Evolutionary conservation across 2,888 invertebrate species (phyloP).

Genomic region (Pyrochroa serraticornis): DNA sequence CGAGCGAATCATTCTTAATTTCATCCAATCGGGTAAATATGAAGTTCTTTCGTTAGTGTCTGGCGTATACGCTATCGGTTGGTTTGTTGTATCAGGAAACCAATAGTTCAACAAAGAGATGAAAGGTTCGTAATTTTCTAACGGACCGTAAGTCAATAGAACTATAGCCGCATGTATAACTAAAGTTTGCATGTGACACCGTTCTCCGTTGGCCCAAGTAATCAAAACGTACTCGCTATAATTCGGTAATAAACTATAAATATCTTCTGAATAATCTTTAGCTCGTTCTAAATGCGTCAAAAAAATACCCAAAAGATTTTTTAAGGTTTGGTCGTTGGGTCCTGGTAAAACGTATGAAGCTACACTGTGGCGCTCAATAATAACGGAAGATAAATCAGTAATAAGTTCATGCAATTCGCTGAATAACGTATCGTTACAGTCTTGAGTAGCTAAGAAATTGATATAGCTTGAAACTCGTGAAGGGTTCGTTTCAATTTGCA

Average conservation of each 20-base stretch:
- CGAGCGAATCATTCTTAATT: slow-evolving; percentile 83
- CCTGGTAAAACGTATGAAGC: slow-evolving; percentile 72
- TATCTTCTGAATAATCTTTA: slow-evolving; percentile 67
- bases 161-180: slow-evolving; percentile 86
- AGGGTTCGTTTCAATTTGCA: slow-evolving; percentile 90
- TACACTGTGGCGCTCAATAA: slow-evolving; percentile 89
- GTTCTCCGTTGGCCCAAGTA: slow-evolving; percentile 77
- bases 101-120: slow-evolving; percentile 73
- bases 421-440: slow-evolving; percentile 65
- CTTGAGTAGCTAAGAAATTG: slow-evolving; percentile 80
- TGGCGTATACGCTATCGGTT: slow-evolving; percentile 79
- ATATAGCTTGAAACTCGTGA: slow-evolving; percentile 83
- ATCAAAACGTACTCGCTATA: slow-evolving; percentile 72
- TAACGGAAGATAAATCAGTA: slow-evolving; percentile 85
- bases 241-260: slow-evolving; percentile 61
- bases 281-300: slow-evolving; percentile 77
- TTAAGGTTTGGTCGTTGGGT: slow-evolving; percentile 64
- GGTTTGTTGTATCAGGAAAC: slow-evolving; percentile 77
- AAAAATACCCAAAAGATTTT: slow-evolving; percentile 74
- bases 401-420: slow-evolving; percentile 71
- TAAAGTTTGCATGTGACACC: slow-evolving; percentile 77
- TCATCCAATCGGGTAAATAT: slow-evolving; percentile 91
- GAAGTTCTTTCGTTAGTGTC: slow-evolving; percentile 82
- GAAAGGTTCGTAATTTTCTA: slow-evolving; percentile 54
- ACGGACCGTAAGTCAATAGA: slow-evolving; percentile 73